These are phyloP conservation scores for Drosophila austrosaltans DNA, from an alignment of 2,888 invertebrate species.

Conservation along the genomic window DNA sequence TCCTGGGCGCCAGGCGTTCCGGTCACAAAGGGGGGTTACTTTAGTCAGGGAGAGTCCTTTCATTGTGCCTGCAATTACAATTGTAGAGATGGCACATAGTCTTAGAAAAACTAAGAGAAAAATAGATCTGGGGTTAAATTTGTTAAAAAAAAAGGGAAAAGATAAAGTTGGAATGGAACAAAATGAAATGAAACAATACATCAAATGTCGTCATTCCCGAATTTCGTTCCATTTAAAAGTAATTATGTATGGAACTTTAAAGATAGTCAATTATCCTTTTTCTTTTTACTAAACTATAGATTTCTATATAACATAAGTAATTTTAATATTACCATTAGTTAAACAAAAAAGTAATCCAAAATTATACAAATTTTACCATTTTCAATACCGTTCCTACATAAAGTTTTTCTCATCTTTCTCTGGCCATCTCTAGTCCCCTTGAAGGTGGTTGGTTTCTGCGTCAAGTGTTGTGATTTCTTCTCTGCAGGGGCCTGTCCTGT, in stretches of 20 bases:
- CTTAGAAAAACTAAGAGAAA: not conserved
- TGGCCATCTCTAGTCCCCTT: slow-evolving; percentile 8
- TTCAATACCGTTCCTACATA: not conserved
- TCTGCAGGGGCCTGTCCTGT: slow-evolving; percentile 24
- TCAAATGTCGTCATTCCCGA: too few relatives aligned
- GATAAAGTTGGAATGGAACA: too few relatives aligned
- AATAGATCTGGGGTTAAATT: not conserved
- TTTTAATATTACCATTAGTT: too few relatives aligned
- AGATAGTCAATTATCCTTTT: too few relatives aligned
- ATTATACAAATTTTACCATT: too few relatives aligned
- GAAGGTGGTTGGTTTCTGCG: slow-evolving; percentile 6
- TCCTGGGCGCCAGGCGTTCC: slow-evolving; percentile 23
- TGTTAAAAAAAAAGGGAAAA: not conserved
- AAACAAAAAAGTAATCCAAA: too few relatives aligned
- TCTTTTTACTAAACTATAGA: too few relatives aligned
- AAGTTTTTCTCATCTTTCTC: not conserved
- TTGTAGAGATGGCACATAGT: slow-evolving; percentile 3
- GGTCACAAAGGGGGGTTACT: slow-evolving; percentile 2
- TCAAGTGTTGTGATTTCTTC: slow-evolving; percentile 67
- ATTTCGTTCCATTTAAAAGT: too few relatives aligned
- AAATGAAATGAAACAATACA: too few relatives aligned
- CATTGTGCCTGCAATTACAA: slow-evolving; percentile 18
- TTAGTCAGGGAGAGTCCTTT: slow-evolving; percentile 5
- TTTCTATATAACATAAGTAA: too few relatives aligned
- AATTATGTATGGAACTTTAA: too few relatives aligned